Evolutionary conservation across 2,113 vertebrate genomes (phyloP).

Genomic region (Melanotaenia duboulayi): DNA sequence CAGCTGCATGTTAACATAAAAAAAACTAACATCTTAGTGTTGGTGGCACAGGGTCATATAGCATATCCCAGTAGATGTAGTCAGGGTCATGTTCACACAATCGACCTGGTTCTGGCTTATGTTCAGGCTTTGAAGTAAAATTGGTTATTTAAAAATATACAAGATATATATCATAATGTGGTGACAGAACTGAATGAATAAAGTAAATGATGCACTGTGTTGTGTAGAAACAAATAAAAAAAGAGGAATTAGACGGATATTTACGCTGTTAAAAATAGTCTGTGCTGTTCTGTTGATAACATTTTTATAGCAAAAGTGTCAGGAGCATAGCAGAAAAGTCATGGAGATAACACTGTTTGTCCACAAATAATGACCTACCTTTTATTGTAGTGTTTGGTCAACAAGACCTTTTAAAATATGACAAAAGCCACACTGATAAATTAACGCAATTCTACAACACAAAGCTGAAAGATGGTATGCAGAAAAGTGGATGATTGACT

Average conservation of each 20-base stretch:
- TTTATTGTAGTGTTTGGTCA: not conserved
- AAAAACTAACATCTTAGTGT: conserved; percentile 27
- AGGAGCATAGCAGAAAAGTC: not conserved
- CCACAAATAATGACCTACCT: not conserved
- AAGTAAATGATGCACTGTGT: not conserved
- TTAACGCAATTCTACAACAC: too few species aligned
- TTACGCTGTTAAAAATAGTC: not conserved
- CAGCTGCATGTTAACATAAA: conserved; percentile 6
- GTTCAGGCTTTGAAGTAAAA: not conserved
- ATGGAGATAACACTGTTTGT: not conserved
- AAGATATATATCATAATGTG: too few species aligned
- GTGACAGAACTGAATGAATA: not conserved
- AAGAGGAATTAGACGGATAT: not conserved
- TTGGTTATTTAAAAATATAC: not conserved
- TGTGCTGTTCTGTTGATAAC: not conserved
- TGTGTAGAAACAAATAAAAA: not conserved
- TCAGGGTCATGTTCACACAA: not conserved
- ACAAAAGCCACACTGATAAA: not conserved
- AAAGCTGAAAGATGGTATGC: not conserved
- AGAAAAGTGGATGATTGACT: too few species aligned
- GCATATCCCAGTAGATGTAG: not conserved
- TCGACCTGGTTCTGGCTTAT: not conserved
- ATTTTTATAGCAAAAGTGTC: not conserved
- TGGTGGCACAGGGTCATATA: conserved; percentile 16
- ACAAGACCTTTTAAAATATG: conserved; percentile 1